Percentiles rank a stretch among this genome's conserved stretches.
These are phyloP conservation scores for Parotia lawesii DNA, from an alignment of 2,113 vertebrate genomes.

Conservation along the genomic window DNA sequence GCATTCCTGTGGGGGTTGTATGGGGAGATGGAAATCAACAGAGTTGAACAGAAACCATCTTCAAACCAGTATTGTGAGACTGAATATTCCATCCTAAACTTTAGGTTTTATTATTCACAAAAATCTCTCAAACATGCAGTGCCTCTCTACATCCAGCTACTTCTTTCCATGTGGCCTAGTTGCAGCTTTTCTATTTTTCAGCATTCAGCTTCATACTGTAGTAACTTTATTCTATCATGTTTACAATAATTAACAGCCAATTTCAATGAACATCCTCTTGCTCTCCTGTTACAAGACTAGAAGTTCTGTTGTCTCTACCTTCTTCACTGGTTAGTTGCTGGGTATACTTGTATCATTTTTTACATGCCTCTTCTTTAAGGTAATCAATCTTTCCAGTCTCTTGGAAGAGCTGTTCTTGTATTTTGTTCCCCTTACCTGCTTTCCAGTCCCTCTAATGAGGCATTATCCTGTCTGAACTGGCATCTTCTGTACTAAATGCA, in stretches of 20 bases:
- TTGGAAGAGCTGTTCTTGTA: neutral
- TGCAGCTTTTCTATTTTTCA: neutral
- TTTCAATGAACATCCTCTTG: neutral
- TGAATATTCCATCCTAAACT: neutral
- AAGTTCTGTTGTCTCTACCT: neutral
- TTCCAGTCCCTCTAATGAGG: neutral
- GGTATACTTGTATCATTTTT: neutral
- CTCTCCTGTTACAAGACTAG: neutral
- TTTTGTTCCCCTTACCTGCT: neutral
- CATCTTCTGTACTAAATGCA: neutral
- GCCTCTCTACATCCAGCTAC: neutral
- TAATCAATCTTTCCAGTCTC: neutral
- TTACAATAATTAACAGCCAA: neutral
- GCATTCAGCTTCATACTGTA: neutral
- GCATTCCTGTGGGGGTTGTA: accelerated
- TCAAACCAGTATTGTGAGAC: neutral
- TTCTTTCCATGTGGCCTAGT: neutral
- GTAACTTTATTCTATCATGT: neutral
- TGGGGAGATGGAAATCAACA: neutral
- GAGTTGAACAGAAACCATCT: neutral
- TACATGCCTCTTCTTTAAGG: neutral
- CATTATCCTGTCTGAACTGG: neutral
- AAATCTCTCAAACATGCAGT: neutral
- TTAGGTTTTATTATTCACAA: neutral
- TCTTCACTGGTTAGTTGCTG: neutral